Percentiles rank a stretch among this genome's conserved stretches.
phyloP scores from a whole-genome alignment of 2,888 invertebrate species.

The Eumacrocentrus americanus region DNA sequence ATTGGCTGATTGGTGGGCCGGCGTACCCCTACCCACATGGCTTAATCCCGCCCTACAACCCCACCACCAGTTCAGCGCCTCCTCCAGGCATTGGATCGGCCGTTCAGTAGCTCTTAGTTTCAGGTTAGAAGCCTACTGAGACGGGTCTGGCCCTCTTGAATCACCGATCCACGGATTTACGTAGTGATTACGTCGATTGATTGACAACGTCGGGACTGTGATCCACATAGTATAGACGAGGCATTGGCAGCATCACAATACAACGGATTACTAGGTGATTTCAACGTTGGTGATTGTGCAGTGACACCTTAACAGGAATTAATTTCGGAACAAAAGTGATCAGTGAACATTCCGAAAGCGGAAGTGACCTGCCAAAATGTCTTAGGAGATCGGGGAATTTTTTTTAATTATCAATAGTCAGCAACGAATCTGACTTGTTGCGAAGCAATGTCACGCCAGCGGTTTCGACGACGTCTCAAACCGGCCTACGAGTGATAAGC shows the following conservation, averaged over 20 bases:
- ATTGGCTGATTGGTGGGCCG: conserved; percentile 50
- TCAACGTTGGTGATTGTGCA: background rate
- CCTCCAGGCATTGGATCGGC: conserved; percentile 60
- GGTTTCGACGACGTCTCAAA: conserved; percentile 40
- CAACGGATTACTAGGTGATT: background rate
- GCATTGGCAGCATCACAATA: background rate
- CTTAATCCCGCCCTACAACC: conserved; percentile 48
- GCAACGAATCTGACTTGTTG: conserved; percentile 7
- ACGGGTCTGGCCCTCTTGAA: conserved; percentile 52
- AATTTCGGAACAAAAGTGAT: background rate
- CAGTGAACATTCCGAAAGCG: background rate
- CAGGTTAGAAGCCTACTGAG: conserved; percentile 62
- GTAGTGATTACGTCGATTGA: background rate
- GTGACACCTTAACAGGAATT: background rate
- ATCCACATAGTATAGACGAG: background rate
- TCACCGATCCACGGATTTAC: background rate
- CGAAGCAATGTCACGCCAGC: conserved; percentile 45
- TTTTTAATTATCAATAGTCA: background rate
- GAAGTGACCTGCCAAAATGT: background rate
- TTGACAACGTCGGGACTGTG: background rate
- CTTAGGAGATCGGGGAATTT: background rate
- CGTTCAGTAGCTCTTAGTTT: conserved; percentile 61
- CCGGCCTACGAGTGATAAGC: background rate
- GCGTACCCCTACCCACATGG: conserved; percentile 48
- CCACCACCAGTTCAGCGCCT: conserved; percentile 52